Evolutionary conservation across 2,888 invertebrate species (phyloP).

Genomic region (Pomacea canaliculata): DNA sequence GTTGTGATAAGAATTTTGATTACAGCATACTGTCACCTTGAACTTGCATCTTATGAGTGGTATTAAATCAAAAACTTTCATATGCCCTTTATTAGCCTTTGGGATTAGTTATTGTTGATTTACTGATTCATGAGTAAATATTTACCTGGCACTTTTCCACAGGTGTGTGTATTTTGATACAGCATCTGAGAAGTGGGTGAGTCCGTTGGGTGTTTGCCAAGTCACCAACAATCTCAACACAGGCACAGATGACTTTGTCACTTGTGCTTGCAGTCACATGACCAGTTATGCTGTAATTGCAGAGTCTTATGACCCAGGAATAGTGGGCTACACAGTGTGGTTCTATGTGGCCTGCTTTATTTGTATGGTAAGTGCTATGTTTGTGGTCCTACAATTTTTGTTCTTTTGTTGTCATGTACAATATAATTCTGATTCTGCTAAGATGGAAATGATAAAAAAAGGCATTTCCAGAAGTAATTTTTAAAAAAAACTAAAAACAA

Average conservation of each 20-base stretch:
- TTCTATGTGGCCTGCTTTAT: slow-evolving; percentile 64
- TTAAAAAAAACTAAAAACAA: no score
- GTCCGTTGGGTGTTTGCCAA: slow-evolving; percentile 48
- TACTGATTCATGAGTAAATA: not conserved
- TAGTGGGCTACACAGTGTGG: slow-evolving; percentile 64
- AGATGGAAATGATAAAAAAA: no score
- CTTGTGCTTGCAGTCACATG: slow-evolving; percentile 65
- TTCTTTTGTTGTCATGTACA: not conserved
- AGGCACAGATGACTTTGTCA: slow-evolving; percentile 60
- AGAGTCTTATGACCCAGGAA: slow-evolving; percentile 43
- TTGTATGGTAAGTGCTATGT: slow-evolving; percentile 58
- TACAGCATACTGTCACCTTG: no score
- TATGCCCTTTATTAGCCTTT: no score
- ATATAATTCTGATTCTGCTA: not conserved
- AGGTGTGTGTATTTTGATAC: slow-evolving; percentile 66
- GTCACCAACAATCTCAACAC: slow-evolving; percentile 60
- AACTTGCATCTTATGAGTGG: no score
- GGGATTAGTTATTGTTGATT: no score
- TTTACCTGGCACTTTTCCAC: not conserved
- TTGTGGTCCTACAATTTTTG: not conserved
- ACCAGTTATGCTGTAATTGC: slow-evolving; percentile 64
- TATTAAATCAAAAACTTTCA: no score
- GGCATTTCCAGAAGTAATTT: no score
- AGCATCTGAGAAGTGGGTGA: slow-evolving; percentile 51
- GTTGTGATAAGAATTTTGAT: no score